Evolutionary conservation across 2,113 vertebrate genomes (phyloP).

Genomic region (Mastomys natalensis): DNA sequence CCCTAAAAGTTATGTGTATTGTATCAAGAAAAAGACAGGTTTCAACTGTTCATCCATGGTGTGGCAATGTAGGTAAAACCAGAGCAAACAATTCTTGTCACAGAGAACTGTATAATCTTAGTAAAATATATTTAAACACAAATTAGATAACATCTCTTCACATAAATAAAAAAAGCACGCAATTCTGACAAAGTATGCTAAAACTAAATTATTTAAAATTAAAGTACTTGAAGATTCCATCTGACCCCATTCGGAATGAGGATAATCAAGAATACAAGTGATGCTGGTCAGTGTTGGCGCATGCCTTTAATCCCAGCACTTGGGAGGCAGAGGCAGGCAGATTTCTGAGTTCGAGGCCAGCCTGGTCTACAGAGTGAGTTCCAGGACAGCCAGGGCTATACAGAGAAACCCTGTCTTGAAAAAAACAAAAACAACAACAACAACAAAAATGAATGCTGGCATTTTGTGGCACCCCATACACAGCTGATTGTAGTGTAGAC

Average conservation of each 20-base stretch:
- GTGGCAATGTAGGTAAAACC: not conserved
- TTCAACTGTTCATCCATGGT: not conserved
- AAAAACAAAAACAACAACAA: too few species aligned
- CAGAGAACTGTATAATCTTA: not conserved
- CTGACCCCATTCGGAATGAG: not conserved
- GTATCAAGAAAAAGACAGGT: not conserved
- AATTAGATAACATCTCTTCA: not conserved
- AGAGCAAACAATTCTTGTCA: not conserved
- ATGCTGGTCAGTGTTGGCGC: too few species aligned
- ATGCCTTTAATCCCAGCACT: too few species aligned
- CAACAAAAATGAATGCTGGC: accelerated
- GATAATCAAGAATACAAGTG: not conserved
- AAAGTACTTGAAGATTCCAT: not conserved
- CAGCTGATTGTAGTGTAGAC: too few species aligned
- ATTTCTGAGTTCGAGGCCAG: too few species aligned
- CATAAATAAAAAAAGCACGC: not conserved
- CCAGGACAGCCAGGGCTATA: too few species aligned
- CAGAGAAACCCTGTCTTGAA: too few species aligned
- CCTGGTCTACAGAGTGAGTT: too few species aligned
- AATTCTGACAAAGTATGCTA: not conserved
- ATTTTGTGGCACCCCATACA: not conserved
- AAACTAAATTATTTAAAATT: not conserved
- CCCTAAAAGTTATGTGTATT: not conserved
- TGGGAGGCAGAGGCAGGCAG: too few species aligned
- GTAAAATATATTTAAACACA: not conserved